Evolutionary conservation across 2,888 invertebrate species (phyloP).

Genomic region (Caenorhabditis sp.): DNA sequence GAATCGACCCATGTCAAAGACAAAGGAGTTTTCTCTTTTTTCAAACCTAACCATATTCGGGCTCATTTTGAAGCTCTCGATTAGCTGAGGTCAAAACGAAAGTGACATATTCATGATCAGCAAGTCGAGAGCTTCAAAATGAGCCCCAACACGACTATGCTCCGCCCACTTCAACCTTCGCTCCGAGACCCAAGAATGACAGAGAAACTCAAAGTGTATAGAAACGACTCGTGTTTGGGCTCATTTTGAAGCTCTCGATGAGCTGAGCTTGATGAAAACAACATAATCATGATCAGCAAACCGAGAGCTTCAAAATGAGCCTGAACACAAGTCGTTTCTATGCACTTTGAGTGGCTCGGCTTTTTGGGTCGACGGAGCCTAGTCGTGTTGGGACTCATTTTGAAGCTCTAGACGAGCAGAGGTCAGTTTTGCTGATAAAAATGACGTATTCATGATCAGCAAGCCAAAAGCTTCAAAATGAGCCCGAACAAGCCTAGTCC

Average conservation of each 20-base stretch:
- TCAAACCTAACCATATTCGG: too few relatives aligned
- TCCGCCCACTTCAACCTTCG: background rate
- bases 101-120: too few relatives aligned
- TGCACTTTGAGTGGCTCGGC: background rate
- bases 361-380: background rate
- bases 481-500: background rate
- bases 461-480: background rate
- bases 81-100: too few relatives aligned
- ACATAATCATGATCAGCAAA: too few relatives aligned
- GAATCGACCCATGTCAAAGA: too few relatives aligned
- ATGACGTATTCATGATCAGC: background rate
- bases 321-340: background rate
- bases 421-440: background rate
- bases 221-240: background rate
- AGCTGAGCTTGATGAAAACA: too few relatives aligned
- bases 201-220: background rate
- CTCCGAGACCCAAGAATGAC: background rate
- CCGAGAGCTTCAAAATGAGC: conserved; percentile 1
- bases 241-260: background rate
- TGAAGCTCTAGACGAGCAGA: background rate
- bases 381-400: conserved; percentile 1
- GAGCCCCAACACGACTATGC: background rate
- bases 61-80: too few relatives aligned
- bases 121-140: too few relatives aligned
- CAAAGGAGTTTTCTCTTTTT: too few relatives aligned